phyloP scores from a whole-genome alignment of 1,140 invertebrate genomes.

The Apis cerana region DNA sequence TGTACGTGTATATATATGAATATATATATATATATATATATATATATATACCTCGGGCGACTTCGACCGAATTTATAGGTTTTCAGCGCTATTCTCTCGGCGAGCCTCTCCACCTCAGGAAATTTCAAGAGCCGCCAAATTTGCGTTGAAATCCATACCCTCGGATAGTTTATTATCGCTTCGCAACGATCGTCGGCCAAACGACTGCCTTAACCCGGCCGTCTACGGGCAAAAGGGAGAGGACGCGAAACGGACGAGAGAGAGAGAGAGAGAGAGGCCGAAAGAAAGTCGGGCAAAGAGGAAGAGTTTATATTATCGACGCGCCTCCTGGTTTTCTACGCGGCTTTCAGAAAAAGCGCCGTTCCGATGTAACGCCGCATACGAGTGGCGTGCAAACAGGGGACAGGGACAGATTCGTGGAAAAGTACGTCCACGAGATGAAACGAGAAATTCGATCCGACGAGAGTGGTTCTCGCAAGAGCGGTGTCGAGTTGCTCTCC shows the following conservation, averaged over 20 bases:
- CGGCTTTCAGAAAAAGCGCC: not conserved
- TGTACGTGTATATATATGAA: too few relatives aligned
- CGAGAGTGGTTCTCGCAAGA: too few relatives aligned
- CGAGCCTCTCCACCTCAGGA: not conserved
- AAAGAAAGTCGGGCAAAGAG: not conserved
- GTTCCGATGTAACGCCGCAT: not conserved
- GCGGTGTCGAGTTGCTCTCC: not conserved
- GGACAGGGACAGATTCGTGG: too few relatives aligned
- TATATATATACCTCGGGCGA: constrained; percentile 58
- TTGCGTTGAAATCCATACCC: constrained; percentile 51
- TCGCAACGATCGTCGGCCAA: constrained; percentile 37
- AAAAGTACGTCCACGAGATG: too few relatives aligned
- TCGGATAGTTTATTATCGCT: constrained; percentile 49
- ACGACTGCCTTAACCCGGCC: constrained; percentile 30
- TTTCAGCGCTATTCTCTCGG: constrained; percentile 52
- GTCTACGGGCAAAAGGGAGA: not conserved
- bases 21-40: not conserved
- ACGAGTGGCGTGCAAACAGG: too few relatives aligned
- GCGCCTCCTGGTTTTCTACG: not conserved
- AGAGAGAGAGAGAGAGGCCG: not conserved
- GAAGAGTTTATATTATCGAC: constrained; percentile 25
- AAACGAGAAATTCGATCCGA: too few relatives aligned
- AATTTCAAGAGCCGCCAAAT: constrained; percentile 51
- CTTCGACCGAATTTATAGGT: constrained; percentile 61
- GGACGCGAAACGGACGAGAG: not conserved